phyloP scores from a whole-genome alignment of 1,140 invertebrate species.

The Brachystomella parvula region DNA sequence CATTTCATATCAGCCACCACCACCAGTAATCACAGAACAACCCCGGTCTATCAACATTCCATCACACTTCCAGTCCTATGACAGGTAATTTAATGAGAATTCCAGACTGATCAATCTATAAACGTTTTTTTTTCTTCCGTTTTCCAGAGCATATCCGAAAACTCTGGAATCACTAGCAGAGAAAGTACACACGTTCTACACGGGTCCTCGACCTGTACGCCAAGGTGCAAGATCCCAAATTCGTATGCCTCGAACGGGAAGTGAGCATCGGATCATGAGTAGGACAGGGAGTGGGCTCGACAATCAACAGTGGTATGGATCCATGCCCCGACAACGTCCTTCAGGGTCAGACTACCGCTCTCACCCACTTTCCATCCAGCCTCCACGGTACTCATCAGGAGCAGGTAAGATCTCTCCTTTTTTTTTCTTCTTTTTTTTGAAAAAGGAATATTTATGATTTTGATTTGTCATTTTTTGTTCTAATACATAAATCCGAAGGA shows the following conservation, averaged over 20 bases:
- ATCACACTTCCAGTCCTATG: conserved; percentile 67
- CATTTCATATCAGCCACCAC: conserved; percentile 50
- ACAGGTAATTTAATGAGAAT: conserved; percentile 45
- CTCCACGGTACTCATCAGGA: conserved; percentile 10
- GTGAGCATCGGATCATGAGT: conserved; percentile 58
- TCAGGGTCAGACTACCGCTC: conserved; percentile 35
- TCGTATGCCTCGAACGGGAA: conserved; percentile 68
- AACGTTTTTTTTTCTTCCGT: conserved; percentile 52
- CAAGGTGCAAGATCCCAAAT: conserved; percentile 49
- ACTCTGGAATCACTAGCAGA: conserved; percentile 81
- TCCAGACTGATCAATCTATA: conserved; percentile 40
- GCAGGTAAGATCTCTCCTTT: neutral
- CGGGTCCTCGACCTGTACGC: conserved; percentile 49
- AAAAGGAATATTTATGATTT: too few relatives aligned
- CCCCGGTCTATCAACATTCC: conserved; percentile 59
- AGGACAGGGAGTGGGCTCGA: neutral
- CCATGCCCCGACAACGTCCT: conserved; percentile 49
- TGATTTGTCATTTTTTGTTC: too few relatives aligned
- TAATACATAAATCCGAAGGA: too few relatives aligned
- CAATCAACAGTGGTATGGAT: conserved; percentile 36
- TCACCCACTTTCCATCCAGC: conserved; percentile 19
- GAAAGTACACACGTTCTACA: conserved; percentile 76
- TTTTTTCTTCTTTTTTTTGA: neutral
- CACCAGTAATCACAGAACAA: conserved; percentile 78
- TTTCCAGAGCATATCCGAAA: conserved; percentile 75